Percentiles rank a stretch among this genome's conserved stretches.
Conservation (phyloP, 2,888 invertebrate species). For the Cordilura impudica region DNA sequence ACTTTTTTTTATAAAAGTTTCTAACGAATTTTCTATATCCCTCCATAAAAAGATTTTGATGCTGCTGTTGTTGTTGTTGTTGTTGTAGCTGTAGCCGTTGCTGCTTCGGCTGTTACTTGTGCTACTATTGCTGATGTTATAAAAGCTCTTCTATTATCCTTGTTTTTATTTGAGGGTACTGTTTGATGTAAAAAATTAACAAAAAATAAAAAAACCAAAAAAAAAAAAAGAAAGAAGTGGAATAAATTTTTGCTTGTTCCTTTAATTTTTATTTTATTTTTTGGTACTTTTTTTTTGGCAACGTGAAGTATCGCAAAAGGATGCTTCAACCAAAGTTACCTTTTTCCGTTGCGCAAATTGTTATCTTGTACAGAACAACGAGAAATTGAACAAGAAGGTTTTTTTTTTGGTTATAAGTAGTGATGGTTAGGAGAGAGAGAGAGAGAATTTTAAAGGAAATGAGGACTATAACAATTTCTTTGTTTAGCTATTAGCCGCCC, state of each 20-base stretch:
- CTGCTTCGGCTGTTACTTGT: constrained; percentile 18
- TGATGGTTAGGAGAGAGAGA: neutral
- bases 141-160: constrained; percentile 48
- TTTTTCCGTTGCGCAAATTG: constrained; percentile 62
- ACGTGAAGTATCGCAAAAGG: constrained; percentile 61
- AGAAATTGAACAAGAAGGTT: constrained; percentile 15
- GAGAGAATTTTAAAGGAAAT: constrained; percentile 35
- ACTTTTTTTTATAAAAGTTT: constrained; percentile 18
- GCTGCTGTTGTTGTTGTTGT: neutral
- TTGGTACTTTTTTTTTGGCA: constrained; percentile 54
- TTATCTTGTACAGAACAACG: constrained; percentile 57
- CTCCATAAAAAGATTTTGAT: constrained; percentile 7
- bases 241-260: constrained; percentile 54
- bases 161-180: constrained; percentile 55
- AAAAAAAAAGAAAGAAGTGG: constrained; percentile 19
- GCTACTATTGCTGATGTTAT: constrained; percentile 43
- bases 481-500: constrained; percentile 33
- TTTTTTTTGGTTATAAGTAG: neutral
- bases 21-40: constrained; percentile 42
- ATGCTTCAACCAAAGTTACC: constrained; percentile 62
- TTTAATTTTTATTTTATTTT: constrained; percentile 39
- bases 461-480: constrained; percentile 51
- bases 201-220: constrained; percentile 12
- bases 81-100: neutral
- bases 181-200: constrained; percentile 27